phyloP scores from a whole-genome alignment of 2,888 invertebrate species.

The Gryllus longicercus region DNA sequence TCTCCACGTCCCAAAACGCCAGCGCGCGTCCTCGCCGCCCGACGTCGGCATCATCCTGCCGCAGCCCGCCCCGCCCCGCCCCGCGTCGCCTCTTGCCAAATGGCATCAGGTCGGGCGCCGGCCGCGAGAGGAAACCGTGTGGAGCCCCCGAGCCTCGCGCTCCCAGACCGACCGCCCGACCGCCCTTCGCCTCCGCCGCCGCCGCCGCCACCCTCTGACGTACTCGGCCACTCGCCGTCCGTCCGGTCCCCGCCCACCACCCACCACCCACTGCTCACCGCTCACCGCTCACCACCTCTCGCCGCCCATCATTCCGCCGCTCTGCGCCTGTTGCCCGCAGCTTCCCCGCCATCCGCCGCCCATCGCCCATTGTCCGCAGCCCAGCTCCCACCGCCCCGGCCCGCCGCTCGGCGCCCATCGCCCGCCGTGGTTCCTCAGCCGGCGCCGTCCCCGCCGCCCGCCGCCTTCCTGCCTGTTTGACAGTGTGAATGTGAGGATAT shows the following conservation, averaged over 20 bases:
- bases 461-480: constrained; percentile 25
- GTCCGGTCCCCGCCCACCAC: too few relatives aligned
- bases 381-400: neutral
- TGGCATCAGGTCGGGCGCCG: neutral
- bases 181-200: neutral
- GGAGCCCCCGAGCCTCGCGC: neutral
- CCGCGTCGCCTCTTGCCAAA: neutral
- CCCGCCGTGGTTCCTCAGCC: neutral
- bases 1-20: too few relatives aligned
- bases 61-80: neutral
- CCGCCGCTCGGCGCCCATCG: neutral
- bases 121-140: neutral
- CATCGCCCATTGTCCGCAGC: too few relatives aligned
- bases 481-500: constrained; percentile 30
- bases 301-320: too few relatives aligned
- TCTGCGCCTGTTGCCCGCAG: too few relatives aligned
- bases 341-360: too few relatives aligned
- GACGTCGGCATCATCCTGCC: neutral
- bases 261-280: too few relatives aligned
- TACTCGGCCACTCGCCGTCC: too few relatives aligned
- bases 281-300: too few relatives aligned
- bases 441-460: neutral
- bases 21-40: neutral
- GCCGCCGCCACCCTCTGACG: neutral
- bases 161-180: neutral